Percentiles rank a stretch among this genome's conserved stretches.
Conservation (phyloP, 2,888 invertebrate genomes). For the Leptinotarsa haldemani region DNA sequence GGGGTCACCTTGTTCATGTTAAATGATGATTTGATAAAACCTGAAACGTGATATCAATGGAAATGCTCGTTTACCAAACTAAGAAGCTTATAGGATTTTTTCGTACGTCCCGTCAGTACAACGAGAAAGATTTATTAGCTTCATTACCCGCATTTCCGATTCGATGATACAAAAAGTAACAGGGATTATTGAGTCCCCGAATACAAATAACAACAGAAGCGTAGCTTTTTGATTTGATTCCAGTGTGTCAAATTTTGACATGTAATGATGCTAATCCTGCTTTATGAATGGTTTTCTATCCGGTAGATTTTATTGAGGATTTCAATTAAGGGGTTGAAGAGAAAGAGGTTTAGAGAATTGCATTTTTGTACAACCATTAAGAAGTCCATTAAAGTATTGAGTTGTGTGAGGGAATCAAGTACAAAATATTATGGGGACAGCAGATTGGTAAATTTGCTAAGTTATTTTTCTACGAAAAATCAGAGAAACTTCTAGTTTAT, state of each 20-base stretch:
- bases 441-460: not conserved
- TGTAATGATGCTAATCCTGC: conserved; percentile 43
- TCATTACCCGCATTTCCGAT: conserved; percentile 15
- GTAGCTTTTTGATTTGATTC: conserved; percentile 24
- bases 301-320: conserved; percentile 33
- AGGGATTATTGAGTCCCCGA: conserved; percentile 5
- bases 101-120: not conserved
- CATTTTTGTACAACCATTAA: conserved; percentile 26
- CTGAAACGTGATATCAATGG: not conserved
- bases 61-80: not conserved
- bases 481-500: not conserved
- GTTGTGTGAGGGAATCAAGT: conserved; percentile 19
- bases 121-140: conserved; percentile 8
- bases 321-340: conserved; percentile 30
- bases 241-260: conserved; percentile 36
- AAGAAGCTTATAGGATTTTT: conserved; percentile 7
- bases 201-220: conserved; percentile 1
- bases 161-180: not conserved
- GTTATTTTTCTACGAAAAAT: not conserved
- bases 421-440: not conserved
- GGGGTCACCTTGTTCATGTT: not conserved
- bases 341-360: conserved; percentile 30
- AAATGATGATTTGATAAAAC: not conserved
- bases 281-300: conserved; percentile 37
- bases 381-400: conserved; percentile 34